Evolutionary conservation across 2,113 vertebrate genomes (phyloP).

Genomic region (Nibea coibor): DNA sequence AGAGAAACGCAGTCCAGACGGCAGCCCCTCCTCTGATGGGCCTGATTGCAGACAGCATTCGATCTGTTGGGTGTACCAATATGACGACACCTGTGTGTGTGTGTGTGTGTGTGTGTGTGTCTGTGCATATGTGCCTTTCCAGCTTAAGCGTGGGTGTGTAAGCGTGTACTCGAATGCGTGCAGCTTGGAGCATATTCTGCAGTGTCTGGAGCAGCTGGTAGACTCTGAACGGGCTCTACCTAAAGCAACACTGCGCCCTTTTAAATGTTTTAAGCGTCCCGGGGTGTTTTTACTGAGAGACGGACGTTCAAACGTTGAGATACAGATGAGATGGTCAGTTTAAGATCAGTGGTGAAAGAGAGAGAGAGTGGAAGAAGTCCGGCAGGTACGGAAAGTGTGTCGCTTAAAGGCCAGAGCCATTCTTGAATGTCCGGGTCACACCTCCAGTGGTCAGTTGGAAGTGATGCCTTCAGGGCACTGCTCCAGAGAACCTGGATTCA

Average conservation of each 20-base stretch:
- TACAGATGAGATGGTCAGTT: neutral
- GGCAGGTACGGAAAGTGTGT: slow-evolving; percentile 16
- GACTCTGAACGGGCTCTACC: slow-evolving; percentile 18
- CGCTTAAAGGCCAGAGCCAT: slow-evolving; percentile 18
- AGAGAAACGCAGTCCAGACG: slow-evolving; percentile 39
- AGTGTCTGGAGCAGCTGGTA: slow-evolving; percentile 32
- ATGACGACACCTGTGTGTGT: slow-evolving; percentile 32
- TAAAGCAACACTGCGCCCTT: neutral
- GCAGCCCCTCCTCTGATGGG: slow-evolving; percentile 46
- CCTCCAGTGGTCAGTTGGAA: slow-evolving; percentile 37
- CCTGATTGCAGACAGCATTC: slow-evolving; percentile 44
- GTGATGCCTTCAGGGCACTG: slow-evolving; percentile 31
- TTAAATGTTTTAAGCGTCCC: slow-evolving; percentile 3
- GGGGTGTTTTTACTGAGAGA: neutral
- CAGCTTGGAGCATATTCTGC: neutral
- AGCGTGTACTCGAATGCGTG: neutral
- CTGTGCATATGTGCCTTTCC: slow-evolving; percentile 6
- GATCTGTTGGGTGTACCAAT: slow-evolving; percentile 47
- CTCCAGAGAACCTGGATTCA: slow-evolving; percentile 6
- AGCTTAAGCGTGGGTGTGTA: slow-evolving; percentile 23
- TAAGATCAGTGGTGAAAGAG: neutral
- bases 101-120: neutral
- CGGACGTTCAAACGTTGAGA: neutral
- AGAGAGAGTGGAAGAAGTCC: neutral
- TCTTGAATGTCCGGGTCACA: slow-evolving; percentile 7